These are phyloP conservation scores for Catharus minimus DNA, from an alignment of 2,113 vertebrate species.

Conservation along the genomic window DNA sequence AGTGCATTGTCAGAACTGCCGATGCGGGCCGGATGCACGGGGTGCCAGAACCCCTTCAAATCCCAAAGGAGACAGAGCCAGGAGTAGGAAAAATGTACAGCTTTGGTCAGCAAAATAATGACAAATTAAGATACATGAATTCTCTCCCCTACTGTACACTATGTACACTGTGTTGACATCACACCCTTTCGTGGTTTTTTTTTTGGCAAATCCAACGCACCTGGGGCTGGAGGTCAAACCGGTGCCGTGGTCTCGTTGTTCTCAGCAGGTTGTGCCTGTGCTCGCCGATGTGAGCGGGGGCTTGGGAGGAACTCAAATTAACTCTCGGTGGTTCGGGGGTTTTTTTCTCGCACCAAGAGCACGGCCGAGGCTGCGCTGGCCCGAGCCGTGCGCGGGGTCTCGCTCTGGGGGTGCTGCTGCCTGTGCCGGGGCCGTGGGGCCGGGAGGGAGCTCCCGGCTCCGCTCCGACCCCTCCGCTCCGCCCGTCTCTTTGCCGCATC, in stretches of 20 bases:
- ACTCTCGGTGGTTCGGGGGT: background rate
- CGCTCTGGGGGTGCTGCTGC: background rate
- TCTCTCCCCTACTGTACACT: conserved; percentile 69
- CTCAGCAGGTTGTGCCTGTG: conserved; percentile 36
- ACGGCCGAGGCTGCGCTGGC: background rate
- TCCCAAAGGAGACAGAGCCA: conserved; percentile 68
- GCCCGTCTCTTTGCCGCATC: conserved; percentile 13
- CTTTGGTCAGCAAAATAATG: conserved; percentile 80
- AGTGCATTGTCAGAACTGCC: conserved; percentile 71
- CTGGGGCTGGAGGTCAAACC: conserved; percentile 53
- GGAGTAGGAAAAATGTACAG: conserved; percentile 72
- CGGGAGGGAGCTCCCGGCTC: background rate
- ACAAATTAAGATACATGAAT: conserved; percentile 59
- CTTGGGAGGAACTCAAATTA: background rate
- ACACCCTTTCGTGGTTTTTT: background rate
- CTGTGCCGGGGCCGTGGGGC: background rate
- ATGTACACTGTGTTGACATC: conserved; percentile 71
- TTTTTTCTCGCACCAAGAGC: background rate
- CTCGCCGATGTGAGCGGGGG: background rate
- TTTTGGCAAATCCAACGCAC: conserved; percentile 69
- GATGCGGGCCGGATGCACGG: conserved; percentile 48
- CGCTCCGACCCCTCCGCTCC: background rate
- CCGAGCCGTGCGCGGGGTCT: background rate
- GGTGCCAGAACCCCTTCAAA: conserved; percentile 43
- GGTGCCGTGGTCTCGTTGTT: background rate